Conservation (phyloP, 2,888 invertebrate species). For the Tridacna gigas region DNA sequence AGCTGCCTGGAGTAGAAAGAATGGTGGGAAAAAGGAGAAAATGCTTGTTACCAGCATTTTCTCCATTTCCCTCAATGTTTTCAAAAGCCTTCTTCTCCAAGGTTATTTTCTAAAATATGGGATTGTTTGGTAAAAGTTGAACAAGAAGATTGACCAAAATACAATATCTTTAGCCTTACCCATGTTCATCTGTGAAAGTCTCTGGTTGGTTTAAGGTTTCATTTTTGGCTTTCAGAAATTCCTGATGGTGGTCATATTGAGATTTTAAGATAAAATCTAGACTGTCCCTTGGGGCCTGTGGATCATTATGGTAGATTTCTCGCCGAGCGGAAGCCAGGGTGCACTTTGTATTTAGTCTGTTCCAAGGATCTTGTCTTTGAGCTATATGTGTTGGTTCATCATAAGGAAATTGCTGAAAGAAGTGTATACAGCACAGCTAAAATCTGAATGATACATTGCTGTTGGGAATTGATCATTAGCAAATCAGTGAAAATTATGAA, state of each 20-base stretch:
- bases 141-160: too few species aligned
- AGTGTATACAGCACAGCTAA: neutral
- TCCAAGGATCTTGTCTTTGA: constrained; percentile 83
- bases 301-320: constrained; percentile 82
- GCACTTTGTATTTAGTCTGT: constrained; percentile 78
- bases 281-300: constrained; percentile 83
- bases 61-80: neutral
- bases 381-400: constrained; percentile 80
- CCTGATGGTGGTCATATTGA: constrained; percentile 83
- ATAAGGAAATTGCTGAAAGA: constrained; percentile 78
- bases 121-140: too few species aligned
- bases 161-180: constrained; percentile 64
- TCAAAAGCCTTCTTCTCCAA: neutral
- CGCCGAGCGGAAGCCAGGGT: constrained; percentile 82
- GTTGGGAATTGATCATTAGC: too few species aligned
- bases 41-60: neutral
- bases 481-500: too few species aligned
- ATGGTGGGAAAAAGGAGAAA: neutral
- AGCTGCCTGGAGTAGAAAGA: too few species aligned
- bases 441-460: too few species aligned
- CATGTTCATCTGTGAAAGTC: constrained; percentile 80
- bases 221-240: constrained; percentile 80
- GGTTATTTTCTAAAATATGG: too few species aligned
- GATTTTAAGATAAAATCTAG: constrained; percentile 84
- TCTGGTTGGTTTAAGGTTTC: constrained; percentile 83